phyloP scores from a whole-genome alignment of 1,140 invertebrate species.

The Drosophila mojavensis region DNA sequence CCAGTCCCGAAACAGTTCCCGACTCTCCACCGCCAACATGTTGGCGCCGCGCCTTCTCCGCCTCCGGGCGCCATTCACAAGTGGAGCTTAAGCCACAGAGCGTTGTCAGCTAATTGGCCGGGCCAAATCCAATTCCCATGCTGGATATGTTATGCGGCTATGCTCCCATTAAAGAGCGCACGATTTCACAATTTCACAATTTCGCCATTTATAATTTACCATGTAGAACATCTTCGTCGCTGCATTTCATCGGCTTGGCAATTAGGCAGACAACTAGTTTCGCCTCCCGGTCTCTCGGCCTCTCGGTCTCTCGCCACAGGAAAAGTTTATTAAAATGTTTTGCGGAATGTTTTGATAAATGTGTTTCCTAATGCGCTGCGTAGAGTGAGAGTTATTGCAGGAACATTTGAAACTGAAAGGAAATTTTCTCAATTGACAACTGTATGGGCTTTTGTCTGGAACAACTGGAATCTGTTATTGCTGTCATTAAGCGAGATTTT shows the following conservation, averaged over 20 bases:
- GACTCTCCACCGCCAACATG: too few relatives aligned
- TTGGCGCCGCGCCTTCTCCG: too few relatives aligned
- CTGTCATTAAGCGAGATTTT: too few relatives aligned
- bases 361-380: background rate
- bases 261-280: conserved; percentile 22
- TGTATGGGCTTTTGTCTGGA: too few relatives aligned
- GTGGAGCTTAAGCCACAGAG: conserved; percentile 32
- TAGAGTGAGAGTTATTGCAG: conserved; percentile 13
- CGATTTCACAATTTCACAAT: conserved; percentile 24
- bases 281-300: background rate
- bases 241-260: conserved; percentile 50
- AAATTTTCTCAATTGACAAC: too few relatives aligned
- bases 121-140: conserved; percentile 28
- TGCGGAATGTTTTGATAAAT: background rate
- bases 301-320: background rate
- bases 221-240: conserved; percentile 19
- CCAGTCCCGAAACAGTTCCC: conserved; percentile 9
- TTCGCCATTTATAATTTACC: too few relatives aligned
- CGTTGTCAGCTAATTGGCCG: conserved; percentile 59
- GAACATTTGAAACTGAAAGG: conserved; percentile 5
- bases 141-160: conserved; percentile 59
- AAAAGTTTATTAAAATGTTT: conserved; percentile 7
- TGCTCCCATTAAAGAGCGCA: conserved; percentile 18
- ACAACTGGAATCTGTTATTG: too few relatives aligned
- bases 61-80: background rate